A percentile compares a stretch with the other conserved stretches of the same genome.
These are phyloP conservation scores for Physeter macrocephalus DNA, from an alignment of 2,113 vertebrate species.

Conservation along the genomic window DNA sequence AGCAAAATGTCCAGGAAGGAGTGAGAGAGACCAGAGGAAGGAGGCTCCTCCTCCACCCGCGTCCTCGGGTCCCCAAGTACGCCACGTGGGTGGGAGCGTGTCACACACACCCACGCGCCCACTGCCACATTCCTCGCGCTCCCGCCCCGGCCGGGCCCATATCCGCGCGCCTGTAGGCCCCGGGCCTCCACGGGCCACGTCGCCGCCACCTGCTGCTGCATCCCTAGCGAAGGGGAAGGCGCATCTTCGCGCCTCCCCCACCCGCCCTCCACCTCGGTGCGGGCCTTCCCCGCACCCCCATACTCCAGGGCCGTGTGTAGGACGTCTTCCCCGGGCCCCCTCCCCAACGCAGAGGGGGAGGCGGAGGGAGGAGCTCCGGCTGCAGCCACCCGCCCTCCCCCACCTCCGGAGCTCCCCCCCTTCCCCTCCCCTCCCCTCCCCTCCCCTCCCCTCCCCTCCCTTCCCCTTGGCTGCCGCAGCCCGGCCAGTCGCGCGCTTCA, in stretches of 20 bases:
- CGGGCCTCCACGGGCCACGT: not conserved
- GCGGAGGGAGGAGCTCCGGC: not conserved
- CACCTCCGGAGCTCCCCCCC: not conserved
- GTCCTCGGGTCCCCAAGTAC: not conserved
- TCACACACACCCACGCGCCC: slow-evolving; percentile 10
- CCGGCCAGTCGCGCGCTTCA: slow-evolving; percentile 32
- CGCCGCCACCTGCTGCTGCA: slow-evolving; percentile 68
- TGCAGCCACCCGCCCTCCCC: not conserved
- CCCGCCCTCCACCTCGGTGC: not conserved
- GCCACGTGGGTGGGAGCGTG: slow-evolving; percentile 43
- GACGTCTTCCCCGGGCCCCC: not conserved
- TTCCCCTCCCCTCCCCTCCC: not conserved
- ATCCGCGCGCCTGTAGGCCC: not conserved
- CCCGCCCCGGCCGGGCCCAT: not conserved
- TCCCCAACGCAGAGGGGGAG: not conserved
- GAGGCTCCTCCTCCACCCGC: not conserved
- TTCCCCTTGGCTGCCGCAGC: slow-evolving; percentile 60
- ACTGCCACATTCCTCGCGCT: not conserved
- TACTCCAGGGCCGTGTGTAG: not conserved
- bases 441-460: not conserved
- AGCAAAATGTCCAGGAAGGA: slow-evolving; percentile 14
- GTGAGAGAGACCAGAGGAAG: not conserved
- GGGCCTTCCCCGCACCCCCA: too few species aligned
- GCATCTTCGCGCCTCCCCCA: not conserved
- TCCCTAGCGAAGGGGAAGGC: not conserved